Percentiles rank a stretch among this genome's conserved stretches.
Conservation (phyloP, 2,888 invertebrate genomes). For the Neoascia interrupta region DNA sequence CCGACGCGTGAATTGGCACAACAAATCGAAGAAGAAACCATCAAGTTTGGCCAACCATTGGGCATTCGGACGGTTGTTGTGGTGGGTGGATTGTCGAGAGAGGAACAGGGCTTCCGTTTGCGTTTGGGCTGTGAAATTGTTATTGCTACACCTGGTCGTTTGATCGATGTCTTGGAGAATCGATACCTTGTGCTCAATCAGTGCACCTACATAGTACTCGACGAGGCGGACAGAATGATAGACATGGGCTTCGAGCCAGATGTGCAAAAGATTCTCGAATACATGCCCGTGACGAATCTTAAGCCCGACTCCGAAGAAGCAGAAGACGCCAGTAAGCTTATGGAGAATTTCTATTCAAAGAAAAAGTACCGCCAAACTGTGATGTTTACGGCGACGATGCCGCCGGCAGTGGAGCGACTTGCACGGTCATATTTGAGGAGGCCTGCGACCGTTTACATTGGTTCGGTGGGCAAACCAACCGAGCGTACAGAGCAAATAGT, state of each 20-base stretch:
- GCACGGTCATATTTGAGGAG: slow-evolving; percentile 96
- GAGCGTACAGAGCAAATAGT: slow-evolving; percentile 99
- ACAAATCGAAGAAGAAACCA: slow-evolving; percentile 99
- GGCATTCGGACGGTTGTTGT: slow-evolving; percentile 97
- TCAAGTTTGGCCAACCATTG: slow-evolving; percentile 96
- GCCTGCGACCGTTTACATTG: slow-evolving; percentile 98
- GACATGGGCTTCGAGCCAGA: slow-evolving; percentile 99
- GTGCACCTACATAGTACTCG: slow-evolving; percentile 98
- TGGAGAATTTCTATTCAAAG: slow-evolving; percentile 96
- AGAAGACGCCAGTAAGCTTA: slow-evolving; percentile 93
- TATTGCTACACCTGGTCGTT: slow-evolving; percentile 99
- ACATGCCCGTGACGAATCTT: slow-evolving; percentile 98
- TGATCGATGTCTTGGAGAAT: slow-evolving; percentile 99
- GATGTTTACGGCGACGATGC: slow-evolving; percentile 99
- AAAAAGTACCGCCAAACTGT: slow-evolving; percentile 99
- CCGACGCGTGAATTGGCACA: slow-evolving; percentile 99
- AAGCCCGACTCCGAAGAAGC: slow-evolving; percentile 99
- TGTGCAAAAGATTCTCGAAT: slow-evolving; percentile 98
- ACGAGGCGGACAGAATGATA: slow-evolving; percentile 99
- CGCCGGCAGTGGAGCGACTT: slow-evolving; percentile 96
- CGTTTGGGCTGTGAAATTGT: slow-evolving; percentile 99
- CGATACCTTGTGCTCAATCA: slow-evolving; percentile 97
- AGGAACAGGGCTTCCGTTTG: slow-evolving; percentile 98
- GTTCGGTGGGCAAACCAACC: slow-evolving; percentile 97
- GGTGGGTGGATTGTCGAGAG: slow-evolving; percentile 98